Evolutionary conservation across 2,888 invertebrate genomes (phyloP), one percentile per base, ranked within the genome.

Genomic region (Cotesia congregata): DNA sequence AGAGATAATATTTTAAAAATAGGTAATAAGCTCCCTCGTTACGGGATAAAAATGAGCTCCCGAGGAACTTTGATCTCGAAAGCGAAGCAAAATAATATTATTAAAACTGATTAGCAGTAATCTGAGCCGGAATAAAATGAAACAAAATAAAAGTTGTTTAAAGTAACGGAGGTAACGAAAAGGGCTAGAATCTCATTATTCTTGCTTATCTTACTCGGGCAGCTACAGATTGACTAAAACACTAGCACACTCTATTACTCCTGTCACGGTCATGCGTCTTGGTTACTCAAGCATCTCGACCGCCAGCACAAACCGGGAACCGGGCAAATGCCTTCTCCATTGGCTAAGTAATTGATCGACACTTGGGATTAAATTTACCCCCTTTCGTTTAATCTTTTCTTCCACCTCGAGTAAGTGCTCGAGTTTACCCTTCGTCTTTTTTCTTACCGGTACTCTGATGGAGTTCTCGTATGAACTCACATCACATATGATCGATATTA

Each of bases 191-290:
- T 75, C 78, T 78, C 76, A 78, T 78, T 73, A 76, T 67, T 76
- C 73, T 76, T 78, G 76, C 73, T 78, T 78, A 78, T 76, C 76
- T 75, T 68, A 17, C 67, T 61, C 39, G 72, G 75, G 68, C 72
- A 78, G 76, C 78, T 76, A 78, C 76, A 78, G 76, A 78, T 76
- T 76, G 78, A 76, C 68, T 78, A 62, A 76, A 76, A 76, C 76
- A 61, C 78, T 75, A 62, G 65, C 78, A 64, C 78, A 76, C 76
- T 78, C 72, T 72, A 78, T 75, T 78, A 76, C 75, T 78, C 73
- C 73, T 78, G 78, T 78, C 76, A 73, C 76, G 76, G 76, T 76
- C 73, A 78, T 76, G 76, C 78, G 75, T 75, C 72, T 75, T 62
- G 75, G 75, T 78, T 78, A 76, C 72, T 61, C 64, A 40, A 40